Percentiles rank a stretch among this genome's conserved stretches.
Conservation (phyloP, 1,140 invertebrate genomes). For the Chelonus insularis region DNA sequence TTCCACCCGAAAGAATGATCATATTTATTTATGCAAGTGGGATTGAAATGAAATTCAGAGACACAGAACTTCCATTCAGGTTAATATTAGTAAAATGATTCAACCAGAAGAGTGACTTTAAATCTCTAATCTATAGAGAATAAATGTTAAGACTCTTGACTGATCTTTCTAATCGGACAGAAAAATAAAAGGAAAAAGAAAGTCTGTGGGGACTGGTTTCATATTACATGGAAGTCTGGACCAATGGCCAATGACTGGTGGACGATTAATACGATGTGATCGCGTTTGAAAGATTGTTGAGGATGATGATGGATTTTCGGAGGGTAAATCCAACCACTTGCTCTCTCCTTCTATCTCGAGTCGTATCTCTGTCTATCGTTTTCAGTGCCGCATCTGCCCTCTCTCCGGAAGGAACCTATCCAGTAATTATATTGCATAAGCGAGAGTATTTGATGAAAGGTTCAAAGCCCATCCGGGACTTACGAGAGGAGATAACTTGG, state of each 20-base stretch:
- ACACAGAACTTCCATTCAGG: not conserved
- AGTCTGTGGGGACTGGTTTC: constrained; percentile 1
- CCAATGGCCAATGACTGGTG: constrained; percentile 20
- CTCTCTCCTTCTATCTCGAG: not conserved
- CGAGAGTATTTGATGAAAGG: constrained; percentile 34
- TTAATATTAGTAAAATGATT: not conserved
- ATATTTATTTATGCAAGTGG: too few species aligned
- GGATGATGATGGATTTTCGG: constrained; percentile 24
- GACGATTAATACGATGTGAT: constrained; percentile 25
- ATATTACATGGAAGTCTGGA: not conserved
- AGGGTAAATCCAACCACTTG: not conserved
- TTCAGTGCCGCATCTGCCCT: not conserved
- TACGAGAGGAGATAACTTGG: constrained; percentile 27
- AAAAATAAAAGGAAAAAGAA: not conserved
- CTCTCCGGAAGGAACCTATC: constrained; percentile 21
- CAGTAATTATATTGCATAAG: constrained; percentile 34
- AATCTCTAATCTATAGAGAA: not conserved
- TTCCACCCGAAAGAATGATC: too few species aligned
- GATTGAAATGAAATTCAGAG: too few species aligned
- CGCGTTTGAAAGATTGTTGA: constrained; percentile 22
- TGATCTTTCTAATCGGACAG: constrained; percentile 1
- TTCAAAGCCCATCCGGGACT: constrained; percentile 29
- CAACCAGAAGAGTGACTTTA: not conserved
- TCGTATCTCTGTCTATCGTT: not conserved
- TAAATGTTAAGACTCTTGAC: constrained; percentile 8